These are phyloP conservation scores for Lepeophtheirus nordmannii DNA, from an alignment of 2,888 invertebrate species.

Conservation along the genomic window DNA sequence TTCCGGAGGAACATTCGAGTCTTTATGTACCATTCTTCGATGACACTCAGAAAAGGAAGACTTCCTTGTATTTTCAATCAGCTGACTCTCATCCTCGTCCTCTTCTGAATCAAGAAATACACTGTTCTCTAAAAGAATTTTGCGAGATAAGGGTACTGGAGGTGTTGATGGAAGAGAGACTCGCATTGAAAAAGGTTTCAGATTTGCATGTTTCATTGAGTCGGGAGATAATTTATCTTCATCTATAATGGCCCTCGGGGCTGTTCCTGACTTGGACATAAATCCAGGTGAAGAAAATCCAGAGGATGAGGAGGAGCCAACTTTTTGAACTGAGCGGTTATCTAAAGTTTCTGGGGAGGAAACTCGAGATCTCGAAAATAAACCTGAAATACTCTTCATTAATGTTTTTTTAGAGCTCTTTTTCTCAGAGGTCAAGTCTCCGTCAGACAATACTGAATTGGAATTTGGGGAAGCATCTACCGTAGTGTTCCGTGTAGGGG, in stretches of 20 bases:
- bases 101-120: too few relatives aligned
- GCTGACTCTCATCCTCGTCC: too few relatives aligned
- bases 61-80: too few relatives aligned
- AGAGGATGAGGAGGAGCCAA: not conserved
- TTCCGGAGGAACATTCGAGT: constrained; percentile 11
- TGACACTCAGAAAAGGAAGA: too few relatives aligned
- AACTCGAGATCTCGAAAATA: not conserved
- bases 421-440: constrained; percentile 34
- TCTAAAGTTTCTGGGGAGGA: not conserved
- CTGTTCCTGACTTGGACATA: not conserved
- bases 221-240: constrained; percentile 5
- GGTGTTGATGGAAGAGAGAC: constrained; percentile 19
- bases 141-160: constrained; percentile 9
- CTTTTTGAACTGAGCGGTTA: not conserved
- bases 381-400: not conserved
- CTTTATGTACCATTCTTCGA: not conserved
- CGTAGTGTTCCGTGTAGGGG: not conserved
- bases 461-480: too few relatives aligned
- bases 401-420: constrained; percentile 39
- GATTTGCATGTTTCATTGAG: constrained; percentile 5
- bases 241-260: not conserved
- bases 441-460: too few relatives aligned
- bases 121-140: constrained; percentile 2
- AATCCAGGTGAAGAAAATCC: not conserved
- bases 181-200: constrained; percentile 4